Base-by-base conservation (phyloP, 1,140 invertebrate species). In the Arctopsyche grandis region DNA sequence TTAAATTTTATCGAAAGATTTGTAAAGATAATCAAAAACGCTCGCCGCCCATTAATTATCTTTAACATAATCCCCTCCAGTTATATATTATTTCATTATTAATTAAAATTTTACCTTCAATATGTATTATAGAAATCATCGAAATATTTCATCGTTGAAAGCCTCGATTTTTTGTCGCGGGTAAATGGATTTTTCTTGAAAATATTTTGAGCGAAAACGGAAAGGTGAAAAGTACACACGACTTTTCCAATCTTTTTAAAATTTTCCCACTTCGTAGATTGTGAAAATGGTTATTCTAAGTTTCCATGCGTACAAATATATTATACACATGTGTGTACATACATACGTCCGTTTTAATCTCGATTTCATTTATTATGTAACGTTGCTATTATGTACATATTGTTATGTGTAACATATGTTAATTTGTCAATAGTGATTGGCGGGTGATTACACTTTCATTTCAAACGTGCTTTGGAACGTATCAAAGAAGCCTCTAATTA, bases 91-190 rank as follows among this genome's bases (percentile, higher is more conserved):
- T n/a, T n/a, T n/a, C 7, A 38, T 38, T 38, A 7, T 38, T 38
- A 38, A 38, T 38, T 38, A 38, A 38, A 38, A 38, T 38, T 38
- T n/a, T n/a, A n/a, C n/a, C n/a, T n/a, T n/a, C 29, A 38, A 7
- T 38, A 4, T 38, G 3, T 19, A 66, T 26, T 16, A 24, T 16
- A 22, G 19, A 66, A 66, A 7, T 66, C 16, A 66, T n/a, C n/a
- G n/a, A 66, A 66, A 5, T 7, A 24, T 66, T 66, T 66, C 63
- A 12, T 66, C 63, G n/a, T 66, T 16, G 21, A 66, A 21, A 38
- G 3, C 3, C 29, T 38, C 7, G 29, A 38, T 38, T 38, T 38
- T 38, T n/a, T n/a, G n/a, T n/a, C n/a, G n/a, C n/a, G n/a, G n/a
- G n/a, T n/a, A n/a, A n/a, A n/a, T 38, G 29, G 7, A 38, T 38